These are phyloP conservation scores for Melieria picta DNA, from an alignment of 2,888 invertebrate species.

Conservation along the genomic window DNA sequence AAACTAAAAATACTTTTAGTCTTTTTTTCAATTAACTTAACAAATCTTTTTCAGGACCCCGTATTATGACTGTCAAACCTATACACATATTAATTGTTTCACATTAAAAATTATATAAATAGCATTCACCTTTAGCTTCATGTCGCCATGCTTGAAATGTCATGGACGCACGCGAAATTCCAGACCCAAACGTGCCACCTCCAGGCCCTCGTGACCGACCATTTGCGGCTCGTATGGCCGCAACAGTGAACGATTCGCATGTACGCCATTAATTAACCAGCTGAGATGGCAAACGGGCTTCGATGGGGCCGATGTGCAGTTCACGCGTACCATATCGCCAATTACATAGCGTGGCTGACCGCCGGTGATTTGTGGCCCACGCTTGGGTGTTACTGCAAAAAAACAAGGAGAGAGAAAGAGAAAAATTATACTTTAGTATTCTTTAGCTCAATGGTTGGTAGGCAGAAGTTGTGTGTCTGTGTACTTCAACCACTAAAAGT, in stretches of 20 bases:
- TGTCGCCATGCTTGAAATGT: constrained; percentile 85
- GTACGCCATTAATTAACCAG: constrained; percentile 90
- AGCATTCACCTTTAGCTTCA: constrained; percentile 79
- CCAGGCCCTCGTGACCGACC: constrained; percentile 73
- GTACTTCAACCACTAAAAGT: too few relatives aligned
- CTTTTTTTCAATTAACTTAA: too few relatives aligned
- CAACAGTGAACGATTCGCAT: constrained; percentile 70
- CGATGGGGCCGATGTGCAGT: constrained; percentile 85
- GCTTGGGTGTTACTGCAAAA: constrained; percentile 80
- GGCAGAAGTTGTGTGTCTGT: too few relatives aligned
- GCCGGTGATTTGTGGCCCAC: constrained; percentile 84
- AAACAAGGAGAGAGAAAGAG: constrained; percentile 19
- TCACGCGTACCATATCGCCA: constrained; percentile 83
- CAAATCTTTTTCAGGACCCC: too few relatives aligned
- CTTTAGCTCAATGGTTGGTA: neutral
- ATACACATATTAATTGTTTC: too few relatives aligned
- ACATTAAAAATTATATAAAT: neutral
- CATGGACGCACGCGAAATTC: constrained; percentile 83
- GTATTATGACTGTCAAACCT: too few relatives aligned
- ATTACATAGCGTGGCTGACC: constrained; percentile 84
- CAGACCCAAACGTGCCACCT: constrained; percentile 80
- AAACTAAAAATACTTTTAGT: too few relatives aligned
- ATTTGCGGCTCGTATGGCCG: constrained; percentile 69
- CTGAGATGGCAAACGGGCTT: constrained; percentile 84
- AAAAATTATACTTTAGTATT: neutral